These are phyloP conservation scores for Stomatorhinus ivindoensis DNA, from an alignment of 2,113 vertebrate genomes.

Conservation along the genomic window DNA sequence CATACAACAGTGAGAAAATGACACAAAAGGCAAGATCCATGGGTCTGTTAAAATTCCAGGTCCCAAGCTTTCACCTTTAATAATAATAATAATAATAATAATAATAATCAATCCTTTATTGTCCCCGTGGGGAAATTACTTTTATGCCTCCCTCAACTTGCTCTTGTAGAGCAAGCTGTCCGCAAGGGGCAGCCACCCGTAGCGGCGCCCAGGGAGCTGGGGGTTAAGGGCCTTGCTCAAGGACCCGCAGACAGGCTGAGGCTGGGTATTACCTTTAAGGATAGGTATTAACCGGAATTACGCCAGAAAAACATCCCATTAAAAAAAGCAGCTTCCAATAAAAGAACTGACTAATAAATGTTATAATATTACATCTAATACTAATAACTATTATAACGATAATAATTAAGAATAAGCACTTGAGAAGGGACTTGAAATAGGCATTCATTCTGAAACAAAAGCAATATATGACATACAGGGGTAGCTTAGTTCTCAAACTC, in stretches of 20 bases:
- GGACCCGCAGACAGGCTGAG: no score
- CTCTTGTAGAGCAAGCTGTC: no score
- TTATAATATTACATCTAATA: neutral
- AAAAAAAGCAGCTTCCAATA: neutral
- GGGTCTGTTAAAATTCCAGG: neutral
- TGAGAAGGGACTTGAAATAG: neutral
- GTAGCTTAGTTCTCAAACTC: no score
- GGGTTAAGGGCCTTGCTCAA: no score
- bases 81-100: no score
- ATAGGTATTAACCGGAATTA: neutral
- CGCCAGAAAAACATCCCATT: neutral
- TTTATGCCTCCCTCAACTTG: no score
- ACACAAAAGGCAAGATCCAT: neutral
- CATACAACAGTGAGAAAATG: slow-evolving; percentile 29
- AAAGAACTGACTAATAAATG: neutral
- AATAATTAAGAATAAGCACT: neutral
- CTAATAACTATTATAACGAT: neutral
- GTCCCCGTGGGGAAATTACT: no score
- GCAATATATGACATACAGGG: neutral
- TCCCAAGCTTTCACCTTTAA: neutral
- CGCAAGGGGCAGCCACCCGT: no score
- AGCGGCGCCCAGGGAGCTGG: no score
- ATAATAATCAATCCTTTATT: no score
- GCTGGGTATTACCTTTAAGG: neutral
- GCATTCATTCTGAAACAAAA: neutral